Conservation (phyloP, 2,113 vertebrate genomes). For the Rhadina sibilatrix region DNA sequence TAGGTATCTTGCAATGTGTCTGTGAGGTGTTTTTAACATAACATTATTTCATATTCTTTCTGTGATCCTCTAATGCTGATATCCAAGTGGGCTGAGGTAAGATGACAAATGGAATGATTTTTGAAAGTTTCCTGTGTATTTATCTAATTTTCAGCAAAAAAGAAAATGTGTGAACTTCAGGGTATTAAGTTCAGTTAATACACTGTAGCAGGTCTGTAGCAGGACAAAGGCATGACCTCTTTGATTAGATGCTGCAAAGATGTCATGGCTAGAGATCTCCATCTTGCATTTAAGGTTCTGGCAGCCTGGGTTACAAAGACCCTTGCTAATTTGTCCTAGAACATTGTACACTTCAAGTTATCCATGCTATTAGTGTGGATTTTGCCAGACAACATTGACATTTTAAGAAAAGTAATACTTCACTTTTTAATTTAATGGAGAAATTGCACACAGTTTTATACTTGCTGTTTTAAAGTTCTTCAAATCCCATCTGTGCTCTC, state of each 20-base stretch:
- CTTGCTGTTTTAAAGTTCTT: background rate
- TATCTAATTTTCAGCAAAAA: background rate
- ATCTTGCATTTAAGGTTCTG: background rate
- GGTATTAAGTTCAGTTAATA: background rate
- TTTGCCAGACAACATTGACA: background rate
- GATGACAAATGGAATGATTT: background rate
- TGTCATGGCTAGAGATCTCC: background rate
- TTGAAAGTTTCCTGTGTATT: background rate
- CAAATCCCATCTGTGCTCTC: background rate
- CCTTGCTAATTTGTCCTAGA: background rate
- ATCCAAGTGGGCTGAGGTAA: background rate
- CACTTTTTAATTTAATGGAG: background rate
- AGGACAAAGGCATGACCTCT: background rate
- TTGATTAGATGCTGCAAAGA: background rate
- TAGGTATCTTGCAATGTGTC: background rate
- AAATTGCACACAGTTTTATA: rapidly evolving
- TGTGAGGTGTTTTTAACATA: background rate
- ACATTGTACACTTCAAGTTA: background rate
- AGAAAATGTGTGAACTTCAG: background rate
- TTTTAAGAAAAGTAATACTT: background rate
- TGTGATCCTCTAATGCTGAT: background rate
- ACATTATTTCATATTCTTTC: background rate
- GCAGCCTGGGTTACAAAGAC: background rate
- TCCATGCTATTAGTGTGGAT: background rate
- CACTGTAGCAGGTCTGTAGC: background rate